A percentile compares a stretch with the other conserved stretches of the same genome.
phyloP scores from a whole-genome alignment of 2,888 invertebrate genomes.

The Acanthosepion lycidas region DNA sequence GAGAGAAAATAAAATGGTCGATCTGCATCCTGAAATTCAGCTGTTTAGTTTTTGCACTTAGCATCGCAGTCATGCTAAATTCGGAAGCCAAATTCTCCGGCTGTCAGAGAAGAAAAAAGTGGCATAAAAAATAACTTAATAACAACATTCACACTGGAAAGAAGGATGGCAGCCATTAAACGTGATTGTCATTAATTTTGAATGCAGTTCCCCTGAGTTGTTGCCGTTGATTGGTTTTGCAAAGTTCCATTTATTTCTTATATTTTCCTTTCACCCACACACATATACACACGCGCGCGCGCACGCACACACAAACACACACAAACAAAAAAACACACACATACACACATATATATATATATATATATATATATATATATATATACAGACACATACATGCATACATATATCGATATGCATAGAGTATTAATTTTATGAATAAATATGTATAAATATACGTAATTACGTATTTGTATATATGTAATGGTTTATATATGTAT shows the following conservation, averaged over 20 bases:
- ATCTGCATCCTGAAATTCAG: background rate
- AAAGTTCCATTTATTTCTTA: background rate
- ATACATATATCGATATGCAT: background rate
- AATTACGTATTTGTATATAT: too few species aligned
- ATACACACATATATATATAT: background rate
- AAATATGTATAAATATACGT: background rate
- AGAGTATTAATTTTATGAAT: background rate
- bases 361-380: conserved; percentile 33
- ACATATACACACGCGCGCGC: too few species aligned
- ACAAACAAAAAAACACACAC: background rate
- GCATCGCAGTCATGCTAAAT: background rate
- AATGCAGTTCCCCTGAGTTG: background rate
- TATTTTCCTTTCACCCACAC: background rate
- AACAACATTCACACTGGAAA: background rate
- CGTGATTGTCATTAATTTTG: conserved; percentile 33
- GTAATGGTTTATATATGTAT: background rate
- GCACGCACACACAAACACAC: background rate
- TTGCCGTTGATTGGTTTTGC: background rate
- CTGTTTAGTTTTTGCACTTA: conserved; percentile 33
- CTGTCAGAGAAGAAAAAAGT: background rate
- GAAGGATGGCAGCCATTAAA: background rate
- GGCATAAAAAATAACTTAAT: background rate
- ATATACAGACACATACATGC: background rate
- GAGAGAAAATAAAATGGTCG: background rate
- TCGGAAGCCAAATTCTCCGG: background rate